These are phyloP conservation scores for Promerops cafer DNA, from an alignment of 2,113 vertebrate species.

Conservation along the genomic window DNA sequence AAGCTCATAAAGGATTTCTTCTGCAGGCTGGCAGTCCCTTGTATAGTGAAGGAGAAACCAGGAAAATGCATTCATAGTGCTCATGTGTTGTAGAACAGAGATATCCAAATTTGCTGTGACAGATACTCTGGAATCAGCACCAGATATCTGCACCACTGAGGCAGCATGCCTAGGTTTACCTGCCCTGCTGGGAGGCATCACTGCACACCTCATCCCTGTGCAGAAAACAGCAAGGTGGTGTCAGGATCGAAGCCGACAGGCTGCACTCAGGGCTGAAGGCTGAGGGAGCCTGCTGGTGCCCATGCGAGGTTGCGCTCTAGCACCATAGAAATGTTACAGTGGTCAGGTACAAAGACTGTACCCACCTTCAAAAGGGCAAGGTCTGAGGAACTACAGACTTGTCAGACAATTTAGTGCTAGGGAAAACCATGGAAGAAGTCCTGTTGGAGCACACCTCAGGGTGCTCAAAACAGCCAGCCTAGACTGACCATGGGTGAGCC, in stretches of 20 bases:
- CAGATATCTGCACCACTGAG: neutral
- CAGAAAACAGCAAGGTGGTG: neutral
- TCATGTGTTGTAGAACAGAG: accelerated
- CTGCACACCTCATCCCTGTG: neutral
- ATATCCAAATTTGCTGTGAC: neutral
- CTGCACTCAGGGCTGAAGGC: neutral
- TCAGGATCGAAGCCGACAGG: neutral
- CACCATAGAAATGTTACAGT: neutral
- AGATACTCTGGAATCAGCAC: neutral
- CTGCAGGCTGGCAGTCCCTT: neutral
- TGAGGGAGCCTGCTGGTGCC: neutral
- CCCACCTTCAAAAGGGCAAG: neutral
- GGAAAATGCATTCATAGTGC: neutral
- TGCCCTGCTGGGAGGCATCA: neutral
- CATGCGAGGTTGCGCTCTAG: neutral
- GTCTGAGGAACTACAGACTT: neutral
- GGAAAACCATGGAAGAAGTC: neutral
- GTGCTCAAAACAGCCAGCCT: neutral
- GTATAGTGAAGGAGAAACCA: neutral
- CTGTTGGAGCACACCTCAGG: accelerated
- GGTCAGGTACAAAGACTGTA: neutral
- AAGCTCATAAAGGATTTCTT: neutral
- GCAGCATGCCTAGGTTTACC: neutral
- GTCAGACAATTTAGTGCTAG: neutral
- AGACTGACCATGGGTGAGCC: neutral